Evolutionary conservation across 2,113 vertebrate species (phyloP).

Genomic region (Platichthys flesus): DNA sequence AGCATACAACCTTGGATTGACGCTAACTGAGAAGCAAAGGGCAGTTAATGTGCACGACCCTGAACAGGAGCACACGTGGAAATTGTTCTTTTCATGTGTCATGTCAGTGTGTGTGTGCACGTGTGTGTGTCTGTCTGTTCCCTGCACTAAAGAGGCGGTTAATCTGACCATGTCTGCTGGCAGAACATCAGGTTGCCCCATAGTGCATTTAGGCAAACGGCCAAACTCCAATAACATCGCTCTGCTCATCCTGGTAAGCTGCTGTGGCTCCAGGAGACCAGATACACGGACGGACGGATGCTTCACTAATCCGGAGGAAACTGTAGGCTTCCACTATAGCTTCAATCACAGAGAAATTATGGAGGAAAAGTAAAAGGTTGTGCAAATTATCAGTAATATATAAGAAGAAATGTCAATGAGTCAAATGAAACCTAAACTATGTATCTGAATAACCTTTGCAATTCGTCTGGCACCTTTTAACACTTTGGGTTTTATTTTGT

Average conservation of each 20-base stretch:
- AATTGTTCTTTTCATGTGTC: neutral
- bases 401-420: too few relatives aligned
- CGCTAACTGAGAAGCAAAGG: neutral
- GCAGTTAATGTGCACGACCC: neutral
- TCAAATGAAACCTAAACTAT: too few relatives aligned
- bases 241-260: constrained; percentile 25
- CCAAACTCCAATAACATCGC: constrained; percentile 51
- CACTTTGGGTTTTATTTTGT: too few relatives aligned
- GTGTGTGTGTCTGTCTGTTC: constrained; percentile 5
- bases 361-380: too few relatives aligned
- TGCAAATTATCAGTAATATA: too few relatives aligned
- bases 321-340: too few relatives aligned
- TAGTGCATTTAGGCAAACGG: constrained; percentile 60
- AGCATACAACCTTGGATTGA: constrained; percentile 29
- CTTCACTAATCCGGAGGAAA: too few relatives aligned
- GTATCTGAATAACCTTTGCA: too few relatives aligned
- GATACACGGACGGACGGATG: neutral
- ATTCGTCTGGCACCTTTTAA: too few relatives aligned
- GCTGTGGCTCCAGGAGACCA: constrained; percentile 32
- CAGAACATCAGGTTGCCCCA: constrained; percentile 59
- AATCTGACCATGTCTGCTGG: constrained; percentile 67
- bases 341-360: too few relatives aligned
- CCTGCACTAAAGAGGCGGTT: constrained; percentile 55
- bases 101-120: neutral
- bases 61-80: neutral